Percentiles rank a stretch among this genome's conserved stretches.
Evolutionary conservation across 2,113 vertebrate species (phyloP).

Genomic region (Cervus canadensis): DNA sequence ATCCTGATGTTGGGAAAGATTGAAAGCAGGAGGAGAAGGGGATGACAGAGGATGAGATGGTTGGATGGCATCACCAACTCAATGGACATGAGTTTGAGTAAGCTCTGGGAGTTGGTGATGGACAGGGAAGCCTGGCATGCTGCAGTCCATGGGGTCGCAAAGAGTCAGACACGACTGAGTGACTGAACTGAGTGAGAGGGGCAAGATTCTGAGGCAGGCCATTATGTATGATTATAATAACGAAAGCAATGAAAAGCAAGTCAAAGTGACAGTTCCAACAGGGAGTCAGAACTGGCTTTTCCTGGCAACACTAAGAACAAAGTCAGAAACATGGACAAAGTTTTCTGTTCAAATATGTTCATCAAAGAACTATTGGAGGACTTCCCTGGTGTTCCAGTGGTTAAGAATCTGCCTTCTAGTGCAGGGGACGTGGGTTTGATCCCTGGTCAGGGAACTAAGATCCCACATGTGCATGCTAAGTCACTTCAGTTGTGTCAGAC

Average conservation of each 20-base stretch:
- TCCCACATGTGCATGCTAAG: background rate
- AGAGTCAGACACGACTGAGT: background rate
- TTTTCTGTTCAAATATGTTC: background rate
- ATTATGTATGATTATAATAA: background rate
- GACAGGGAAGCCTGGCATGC: background rate
- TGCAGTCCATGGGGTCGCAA: rapidly evolving
- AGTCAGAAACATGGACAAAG: background rate
- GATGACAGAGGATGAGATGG: background rate
- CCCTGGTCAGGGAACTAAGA: background rate
- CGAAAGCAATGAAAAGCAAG: background rate
- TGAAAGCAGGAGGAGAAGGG: background rate
- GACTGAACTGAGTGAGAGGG: background rate
- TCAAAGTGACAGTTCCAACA: background rate
- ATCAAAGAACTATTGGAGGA: background rate
- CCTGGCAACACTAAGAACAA: background rate
- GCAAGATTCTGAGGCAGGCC: background rate
- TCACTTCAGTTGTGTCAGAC: background rate
- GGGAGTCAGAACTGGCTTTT: background rate
- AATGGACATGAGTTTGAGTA: background rate
- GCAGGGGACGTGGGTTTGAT: background rate
- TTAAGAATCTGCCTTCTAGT: background rate
- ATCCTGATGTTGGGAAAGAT: background rate
- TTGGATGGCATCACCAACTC: background rate
- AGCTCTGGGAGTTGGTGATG: background rate
- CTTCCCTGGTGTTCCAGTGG: background rate